Conservation (phyloP, 2,888 invertebrate genomes). For the Leistus spinibarbis region DNA sequence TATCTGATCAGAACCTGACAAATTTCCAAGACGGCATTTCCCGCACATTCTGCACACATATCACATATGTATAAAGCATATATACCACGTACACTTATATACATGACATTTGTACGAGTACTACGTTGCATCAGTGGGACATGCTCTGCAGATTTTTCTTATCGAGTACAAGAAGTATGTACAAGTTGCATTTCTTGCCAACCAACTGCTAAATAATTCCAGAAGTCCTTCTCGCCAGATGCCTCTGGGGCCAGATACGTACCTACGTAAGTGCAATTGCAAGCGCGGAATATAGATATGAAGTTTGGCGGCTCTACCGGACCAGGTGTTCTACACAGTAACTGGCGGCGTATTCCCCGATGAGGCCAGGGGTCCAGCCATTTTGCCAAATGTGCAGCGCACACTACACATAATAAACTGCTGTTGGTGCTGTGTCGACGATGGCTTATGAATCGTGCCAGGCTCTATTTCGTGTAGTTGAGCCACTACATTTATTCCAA, state of each 20-base stretch:
- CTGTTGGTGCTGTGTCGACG: not conserved
- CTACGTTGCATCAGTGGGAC: not conserved
- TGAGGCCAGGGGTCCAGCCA: slow-evolving; percentile 12
- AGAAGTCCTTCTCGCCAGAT: not conserved
- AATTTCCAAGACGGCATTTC: too few relatives aligned
- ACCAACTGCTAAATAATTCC: too few relatives aligned
- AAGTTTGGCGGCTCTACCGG: not conserved
- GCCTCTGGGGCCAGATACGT: not conserved
- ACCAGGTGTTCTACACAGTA: slow-evolving; percentile 29
- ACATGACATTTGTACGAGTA: not conserved
- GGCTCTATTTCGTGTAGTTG: not conserved
- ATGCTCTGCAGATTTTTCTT: not conserved
- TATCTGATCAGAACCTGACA: too few relatives aligned
- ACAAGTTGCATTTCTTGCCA: not conserved
- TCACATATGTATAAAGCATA: too few relatives aligned
- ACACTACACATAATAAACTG: slow-evolving; percentile 32
- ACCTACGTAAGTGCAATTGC: not conserved
- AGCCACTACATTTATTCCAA: not conserved
- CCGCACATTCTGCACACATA: too few relatives aligned
- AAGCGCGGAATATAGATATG: not conserved
- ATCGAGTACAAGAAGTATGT: not conserved
- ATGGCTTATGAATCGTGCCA: not conserved
- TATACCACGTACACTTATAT: too few relatives aligned
- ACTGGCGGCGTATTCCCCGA: slow-evolving; percentile 28
- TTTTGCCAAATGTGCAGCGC: slow-evolving; percentile 35